phyloP scores from a whole-genome alignment of 2,797 vertebrate genomes.

The Sparus aurata region DNA sequence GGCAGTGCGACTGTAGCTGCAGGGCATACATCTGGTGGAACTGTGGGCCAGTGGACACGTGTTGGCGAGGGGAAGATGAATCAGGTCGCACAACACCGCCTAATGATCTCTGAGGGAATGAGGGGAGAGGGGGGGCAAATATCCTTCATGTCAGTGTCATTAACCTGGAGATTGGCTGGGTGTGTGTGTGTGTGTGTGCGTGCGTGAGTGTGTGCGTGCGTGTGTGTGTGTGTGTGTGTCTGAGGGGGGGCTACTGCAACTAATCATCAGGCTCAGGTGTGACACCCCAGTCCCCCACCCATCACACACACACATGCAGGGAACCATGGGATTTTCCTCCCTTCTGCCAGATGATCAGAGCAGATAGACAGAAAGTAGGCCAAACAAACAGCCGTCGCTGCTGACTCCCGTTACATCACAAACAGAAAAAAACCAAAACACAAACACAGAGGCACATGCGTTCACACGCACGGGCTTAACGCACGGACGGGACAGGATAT shows the following conservation, averaged over 20 bases:
- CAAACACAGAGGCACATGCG: constrained; percentile 49
- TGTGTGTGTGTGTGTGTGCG: constrained; percentile 35
- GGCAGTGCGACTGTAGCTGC: constrained; percentile 63
- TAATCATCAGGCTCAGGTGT: constrained; percentile 81
- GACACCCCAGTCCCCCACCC: constrained; percentile 58
- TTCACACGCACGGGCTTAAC: constrained; percentile 51
- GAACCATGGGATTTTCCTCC: constrained; percentile 75
- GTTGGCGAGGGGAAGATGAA: constrained; percentile 77
- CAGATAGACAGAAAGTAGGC: constrained; percentile 83
- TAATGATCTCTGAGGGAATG: constrained; percentile 78
- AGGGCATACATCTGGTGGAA: constrained; percentile 82
- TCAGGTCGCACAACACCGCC: constrained; percentile 73
- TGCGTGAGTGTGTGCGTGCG: constrained; percentile 1
- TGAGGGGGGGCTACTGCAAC: constrained; percentile 53
- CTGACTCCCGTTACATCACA: constrained; percentile 75
- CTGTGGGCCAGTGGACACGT: constrained; percentile 69
- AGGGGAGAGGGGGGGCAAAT: constrained; percentile 47
- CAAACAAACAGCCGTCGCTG: constrained; percentile 81
- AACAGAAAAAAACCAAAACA: constrained; percentile 27
- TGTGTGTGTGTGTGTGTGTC: constrained; percentile 31
- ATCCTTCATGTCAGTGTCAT: constrained; percentile 79
- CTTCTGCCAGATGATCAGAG: constrained; percentile 76
- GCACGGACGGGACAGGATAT: constrained; percentile 63
- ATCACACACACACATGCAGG: constrained; percentile 48
- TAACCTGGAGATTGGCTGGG: constrained; percentile 69